A percentile compares a stretch with the other conserved stretches of the same genome.
phyloP scores from a whole-genome alignment of 2,888 invertebrate species.

The Tachina lurida region DNA sequence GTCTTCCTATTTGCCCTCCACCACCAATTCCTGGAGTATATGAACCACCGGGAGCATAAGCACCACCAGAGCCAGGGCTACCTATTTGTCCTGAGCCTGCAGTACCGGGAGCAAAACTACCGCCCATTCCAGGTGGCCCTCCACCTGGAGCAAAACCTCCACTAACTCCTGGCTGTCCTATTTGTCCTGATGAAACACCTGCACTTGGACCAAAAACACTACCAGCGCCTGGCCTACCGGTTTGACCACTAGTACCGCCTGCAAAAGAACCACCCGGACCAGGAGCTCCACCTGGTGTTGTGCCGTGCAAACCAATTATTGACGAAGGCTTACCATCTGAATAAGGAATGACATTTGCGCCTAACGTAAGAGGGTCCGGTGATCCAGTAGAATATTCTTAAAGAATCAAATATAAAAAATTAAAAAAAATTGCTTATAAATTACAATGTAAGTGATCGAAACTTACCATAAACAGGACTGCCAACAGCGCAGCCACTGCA shows the following conservation, averaged over 20 bases:
- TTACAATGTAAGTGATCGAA: background rate
- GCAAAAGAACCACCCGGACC: conserved; percentile 20
- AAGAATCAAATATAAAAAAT: background rate
- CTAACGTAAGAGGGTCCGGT: conserved; percentile 74
- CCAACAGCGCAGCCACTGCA: conserved; percentile 76
- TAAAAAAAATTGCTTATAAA: background rate
- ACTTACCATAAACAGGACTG: conserved; percentile 73
- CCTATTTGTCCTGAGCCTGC: conserved; percentile 9
- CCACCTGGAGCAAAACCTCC: background rate
- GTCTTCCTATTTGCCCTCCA: background rate
- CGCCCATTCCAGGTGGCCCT: background rate
- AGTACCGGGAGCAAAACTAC: background rate
- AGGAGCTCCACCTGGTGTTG: conserved; percentile 22
- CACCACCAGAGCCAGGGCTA: conserved; percentile 3
- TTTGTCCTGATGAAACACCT: conserved; percentile 25
- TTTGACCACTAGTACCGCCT: conserved; percentile 3
- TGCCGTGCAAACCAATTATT: conserved; percentile 74
- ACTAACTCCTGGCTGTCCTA: background rate
- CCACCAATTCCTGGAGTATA: conserved; percentile 12
- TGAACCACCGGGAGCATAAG: conserved; percentile 9
- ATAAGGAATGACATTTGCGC: conserved; percentile 66
- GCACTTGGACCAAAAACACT: conserved; percentile 41
- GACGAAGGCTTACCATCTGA: conserved; percentile 72
- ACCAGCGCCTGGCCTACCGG: background rate
- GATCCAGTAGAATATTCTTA: conserved; percentile 75